Base-by-base conservation (phyloP, 2,797 vertebrate species). In the Gallirallus australis region DNA sequence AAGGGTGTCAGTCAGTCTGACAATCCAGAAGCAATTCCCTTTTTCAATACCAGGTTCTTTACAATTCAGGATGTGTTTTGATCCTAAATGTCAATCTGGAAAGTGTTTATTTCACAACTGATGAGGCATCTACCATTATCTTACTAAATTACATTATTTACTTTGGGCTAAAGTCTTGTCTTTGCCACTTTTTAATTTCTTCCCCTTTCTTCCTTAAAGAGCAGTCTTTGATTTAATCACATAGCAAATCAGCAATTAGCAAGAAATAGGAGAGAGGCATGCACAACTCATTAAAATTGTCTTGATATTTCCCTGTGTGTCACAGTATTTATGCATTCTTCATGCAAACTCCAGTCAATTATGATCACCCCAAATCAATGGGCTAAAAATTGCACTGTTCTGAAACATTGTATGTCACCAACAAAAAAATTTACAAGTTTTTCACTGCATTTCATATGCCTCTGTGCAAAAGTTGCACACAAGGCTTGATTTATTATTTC, bases 401-500 rank as follows among this genome's bases (percentile, higher is more conserved):
- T 73, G 66, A 76, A 94, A 71, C 21, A 35, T 24, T 47, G 2
- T 35, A 63, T 66, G 52, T 64, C 69, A 72, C 56, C 25, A 56
- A 57, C 18, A 86, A 85, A 94, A 94, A 85, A 68, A 82, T 12
- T 21, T 75, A 79, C 1, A 33, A 70, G 50, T 88, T 88, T 72
- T 7, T 78, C 90, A 52, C 48, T 82, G 42, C 52, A 89, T 92
- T 88, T 97, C 40, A 40, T 94, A 82, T 82, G 61, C 35, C 33
- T 82, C 57, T 81, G 65, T 63, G 35, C 31, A 89, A n/a, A 89
- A 93, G 42, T 82, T 93, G 78, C 10, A 12, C 25, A 31, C 40
- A 89, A 86, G 24, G 28, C 50, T 93, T 88, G 69, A 79, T 86
- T 96, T 88, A 78, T 90, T 64, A 79, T 85, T 94, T 94, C 57